Evolutionary conservation across 2,797 vertebrate species (phyloP), one percentile per base, ranked within the genome.

Genomic region (Apogon talboti): DNA sequence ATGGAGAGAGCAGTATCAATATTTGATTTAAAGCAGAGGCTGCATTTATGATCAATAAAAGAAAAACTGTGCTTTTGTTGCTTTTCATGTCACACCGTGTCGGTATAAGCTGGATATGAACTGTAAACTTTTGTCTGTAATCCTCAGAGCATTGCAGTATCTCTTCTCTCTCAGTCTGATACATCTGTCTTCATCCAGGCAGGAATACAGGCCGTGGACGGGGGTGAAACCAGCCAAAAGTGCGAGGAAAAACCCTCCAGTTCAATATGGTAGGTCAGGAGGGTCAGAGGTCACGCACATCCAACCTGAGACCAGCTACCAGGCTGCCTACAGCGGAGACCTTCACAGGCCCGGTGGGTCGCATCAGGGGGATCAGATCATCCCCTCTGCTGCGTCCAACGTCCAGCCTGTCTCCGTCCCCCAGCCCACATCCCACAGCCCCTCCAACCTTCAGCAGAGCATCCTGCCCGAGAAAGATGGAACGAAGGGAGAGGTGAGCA

Each of bases 131-230:
- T 3, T 14, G 11, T 12, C 24, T 3, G 9, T 9, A 14, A 6
- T 21, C 30, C 42, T n/a, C 18, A 42, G 2, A 11, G 15, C 0
- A 28, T 28, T 28, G 40, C 38, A 40, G 10, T 40, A 13, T 11
- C 14, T 40, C n/a, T 13, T 6, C 13, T 16, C 38, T 13, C 35
- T 43, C 40, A 63, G 55, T 49, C 24, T 74, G 38, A 74, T 71
- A 37, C 12, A 30, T 35, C 28, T 62, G 12, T 78, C 35, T 52
- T 18, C 16, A 52, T 66, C 65, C 65, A 98, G 97, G 85, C 95
- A 96, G 69, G 96, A 98, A 58, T 96, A 94, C 90, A 93, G 90
- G 46, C 93, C 95, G 0, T 97, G 96, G 96, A 93, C 93, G 6
- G 95, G 93, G 76, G 94, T 76, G 62, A 96, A 92, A 86, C 95